phyloP scores from a whole-genome alignment of 2,888 invertebrate species.

The Scaptomyza flava region DNA sequence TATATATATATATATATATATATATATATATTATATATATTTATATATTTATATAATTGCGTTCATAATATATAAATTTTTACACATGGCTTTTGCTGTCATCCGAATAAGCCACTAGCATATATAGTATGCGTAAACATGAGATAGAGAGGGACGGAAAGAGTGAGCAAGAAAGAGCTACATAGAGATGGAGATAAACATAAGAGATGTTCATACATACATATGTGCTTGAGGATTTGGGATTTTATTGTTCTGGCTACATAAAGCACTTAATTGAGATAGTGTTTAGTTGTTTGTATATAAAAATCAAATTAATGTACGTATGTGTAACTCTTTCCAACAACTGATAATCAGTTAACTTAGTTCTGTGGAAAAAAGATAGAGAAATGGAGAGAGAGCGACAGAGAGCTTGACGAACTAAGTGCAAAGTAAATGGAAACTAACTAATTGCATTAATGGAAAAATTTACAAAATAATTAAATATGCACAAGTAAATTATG shows the following conservation, averaged over 20 bases:
- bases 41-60: conserved; percentile 13
- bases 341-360: conserved; percentile 12
- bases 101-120: conserved; percentile 26
- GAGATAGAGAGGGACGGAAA: background rate
- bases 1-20: conserved; percentile 15
- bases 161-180: background rate
- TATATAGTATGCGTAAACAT: conserved; percentile 17
- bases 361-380: too few species aligned
- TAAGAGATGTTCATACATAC: background rate
- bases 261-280: background rate
- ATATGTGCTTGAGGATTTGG: background rate
- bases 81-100: conserved; percentile 34
- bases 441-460: background rate
- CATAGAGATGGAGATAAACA: too few species aligned
- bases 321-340: conserved; percentile 6
- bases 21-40: conserved; percentile 21
- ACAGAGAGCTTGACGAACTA: background rate
- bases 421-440: background rate
- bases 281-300: conserved; percentile 19
- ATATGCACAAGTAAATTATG: conserved; percentile 12
- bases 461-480: background rate
- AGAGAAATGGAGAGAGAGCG: background rate
- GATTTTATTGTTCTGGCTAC: conserved; percentile 9
- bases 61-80: conserved; percentile 8
- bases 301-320: conserved; percentile 35